Evolutionary conservation across 2,113 vertebrate species (phyloP).

Genomic region (Ctenodactylus gundi): DNA sequence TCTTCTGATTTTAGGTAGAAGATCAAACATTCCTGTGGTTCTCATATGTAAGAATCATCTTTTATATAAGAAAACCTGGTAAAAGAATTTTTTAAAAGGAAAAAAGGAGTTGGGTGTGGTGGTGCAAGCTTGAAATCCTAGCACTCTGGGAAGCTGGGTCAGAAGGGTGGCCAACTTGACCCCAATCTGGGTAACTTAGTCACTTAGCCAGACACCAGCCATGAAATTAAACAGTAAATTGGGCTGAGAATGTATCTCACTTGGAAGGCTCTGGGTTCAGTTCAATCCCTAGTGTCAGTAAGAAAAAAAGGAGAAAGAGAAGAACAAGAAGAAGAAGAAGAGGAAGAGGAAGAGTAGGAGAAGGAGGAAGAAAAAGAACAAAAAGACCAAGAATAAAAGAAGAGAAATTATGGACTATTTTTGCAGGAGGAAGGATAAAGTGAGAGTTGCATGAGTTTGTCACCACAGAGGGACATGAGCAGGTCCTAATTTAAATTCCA

Average conservation of each 20-base stretch:
- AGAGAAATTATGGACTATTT: background rate
- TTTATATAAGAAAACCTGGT: background rate
- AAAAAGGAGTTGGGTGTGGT: rapidly evolving
- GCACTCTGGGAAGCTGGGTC: no score
- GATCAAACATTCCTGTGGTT: background rate
- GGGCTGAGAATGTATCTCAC: no score
- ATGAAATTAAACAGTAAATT: no score
- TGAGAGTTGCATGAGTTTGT: background rate
- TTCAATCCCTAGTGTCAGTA: no score
- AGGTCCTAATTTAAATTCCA: background rate
- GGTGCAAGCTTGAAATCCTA: no score
- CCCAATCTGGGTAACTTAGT: no score
- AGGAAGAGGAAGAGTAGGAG: no score
- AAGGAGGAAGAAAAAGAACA: background rate
- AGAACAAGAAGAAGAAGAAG: rapidly evolving
- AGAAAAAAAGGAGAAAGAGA: no score
- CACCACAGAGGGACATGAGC: background rate
- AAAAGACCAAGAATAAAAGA: rapidly evolving
- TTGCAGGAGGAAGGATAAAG: background rate
- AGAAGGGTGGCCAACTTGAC: no score
- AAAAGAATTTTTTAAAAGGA: background rate
- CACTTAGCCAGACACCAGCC: no score
- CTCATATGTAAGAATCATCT: background rate
- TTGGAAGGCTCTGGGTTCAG: no score
- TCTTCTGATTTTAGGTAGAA: background rate